Evolutionary conservation across 1,140 invertebrate genomes (phyloP), one percentile per base, ranked within the genome.

Genomic region (Hyles euphorbiae): DNA sequence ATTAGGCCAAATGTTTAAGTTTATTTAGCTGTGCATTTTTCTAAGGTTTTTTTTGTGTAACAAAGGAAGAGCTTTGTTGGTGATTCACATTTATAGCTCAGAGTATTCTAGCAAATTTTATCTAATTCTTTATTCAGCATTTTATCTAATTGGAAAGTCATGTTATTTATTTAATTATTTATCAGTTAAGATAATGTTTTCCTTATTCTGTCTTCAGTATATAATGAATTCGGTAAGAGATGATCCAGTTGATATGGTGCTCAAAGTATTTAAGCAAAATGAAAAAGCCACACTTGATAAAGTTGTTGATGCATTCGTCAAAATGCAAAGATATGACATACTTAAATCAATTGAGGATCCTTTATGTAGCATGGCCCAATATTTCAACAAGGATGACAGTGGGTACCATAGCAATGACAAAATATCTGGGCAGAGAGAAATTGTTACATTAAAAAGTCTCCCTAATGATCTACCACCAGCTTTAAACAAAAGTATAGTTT

Each of bases 261-360:
- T 90, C 8, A 83, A 81, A 73, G 74, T 89, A 3, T 89, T 78
- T 56, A 82, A 78, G 67, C 83, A 89, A 75, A 77, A 82, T 74
- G 85, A 89, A 47, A 78, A 81, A 59, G 83, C 88, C 53, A 90
- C 88, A 45, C 66, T 90, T 48, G 86, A 88, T 44, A 88, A 89
- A 74, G 77, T 90, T 57, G 54, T 89, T 34, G 75, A 87, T 68
- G 80, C 81, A 50, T 79, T 90, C 43, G 56, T 83, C 5, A 79
- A 79, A 65, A 68, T 90, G 68, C 71, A 88, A 59, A 77, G 89
- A 46, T 88, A 83, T 68, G 89, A 90, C 61, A 88, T 88, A 43
- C 66, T 90, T 3, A 88, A 87, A 70, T 74, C 80, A 44, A 68
- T 90, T 52, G 82, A 85, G 64, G 70, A 80, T 36, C 82, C 82